Conservation (phyloP, 2,113 vertebrate genomes). For the Poeciliopsis turrubarensis region DNA sequence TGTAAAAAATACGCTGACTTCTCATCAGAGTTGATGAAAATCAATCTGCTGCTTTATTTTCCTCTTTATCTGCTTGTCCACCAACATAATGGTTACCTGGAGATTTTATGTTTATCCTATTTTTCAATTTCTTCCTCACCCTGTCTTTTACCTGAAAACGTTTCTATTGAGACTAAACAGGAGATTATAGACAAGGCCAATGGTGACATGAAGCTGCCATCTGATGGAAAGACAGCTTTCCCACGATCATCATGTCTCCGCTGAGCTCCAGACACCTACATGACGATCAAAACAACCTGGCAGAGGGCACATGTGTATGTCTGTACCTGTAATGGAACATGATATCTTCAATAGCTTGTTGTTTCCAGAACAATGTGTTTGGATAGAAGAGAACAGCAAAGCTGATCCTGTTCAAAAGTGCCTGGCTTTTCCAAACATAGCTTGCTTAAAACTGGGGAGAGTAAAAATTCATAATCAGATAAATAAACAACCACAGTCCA, state of each 20-base stretch:
- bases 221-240: constrained; percentile 67
- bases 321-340: constrained; percentile 9
- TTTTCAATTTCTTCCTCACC: constrained; percentile 29
- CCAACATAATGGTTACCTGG: neutral
- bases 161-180: constrained; percentile 79
- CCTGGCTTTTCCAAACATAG: constrained; percentile 36
- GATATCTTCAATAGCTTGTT: constrained; percentile 49
- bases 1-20: neutral
- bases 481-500: constrained; percentile 47
- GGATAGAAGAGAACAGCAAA: constrained; percentile 24
- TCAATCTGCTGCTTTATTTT: neutral
- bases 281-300: constrained; percentile 62
- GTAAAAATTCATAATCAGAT: constrained; percentile 58
- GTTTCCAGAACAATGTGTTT: constrained; percentile 33
- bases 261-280: constrained; percentile 56
- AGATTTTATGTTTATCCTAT: constrained; percentile 37
- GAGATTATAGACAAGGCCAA: constrained; percentile 69
- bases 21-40: neutral
- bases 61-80: too few relatives aligned
- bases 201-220: constrained; percentile 61
- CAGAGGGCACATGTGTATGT: constrained; percentile 27
- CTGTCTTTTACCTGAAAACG: constrained; percentile 51
- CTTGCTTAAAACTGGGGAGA: constrained; percentile 32
- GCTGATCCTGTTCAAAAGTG: constrained; percentile 14
- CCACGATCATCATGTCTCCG: constrained; percentile 64